Evolutionary conservation across 2,888 invertebrate species (phyloP).

Genomic region (Microplitis manilae): DNA sequence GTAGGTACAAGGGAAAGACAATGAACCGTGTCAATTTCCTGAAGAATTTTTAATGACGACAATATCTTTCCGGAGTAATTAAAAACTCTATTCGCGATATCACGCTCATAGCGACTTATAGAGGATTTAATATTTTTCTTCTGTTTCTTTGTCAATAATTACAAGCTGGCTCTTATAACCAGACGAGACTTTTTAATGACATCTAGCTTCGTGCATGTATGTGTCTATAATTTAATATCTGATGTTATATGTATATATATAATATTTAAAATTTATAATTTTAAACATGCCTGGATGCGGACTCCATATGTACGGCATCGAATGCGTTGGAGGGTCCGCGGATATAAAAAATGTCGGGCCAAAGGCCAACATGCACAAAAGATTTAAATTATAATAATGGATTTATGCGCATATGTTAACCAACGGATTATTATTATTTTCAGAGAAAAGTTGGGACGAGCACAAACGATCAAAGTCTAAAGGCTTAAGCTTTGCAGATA

Average conservation of each 20-base stretch:
- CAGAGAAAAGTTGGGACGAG: conserved; percentile 1
- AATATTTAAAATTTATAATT: conserved; percentile 50
- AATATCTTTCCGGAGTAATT: conserved; percentile 35
- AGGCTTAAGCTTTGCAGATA: neutral
- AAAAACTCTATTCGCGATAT: conserved; percentile 22
- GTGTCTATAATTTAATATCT: no score
- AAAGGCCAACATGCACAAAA: conserved; percentile 64
- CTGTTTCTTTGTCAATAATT: conserved; percentile 28
- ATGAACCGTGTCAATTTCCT: conserved; percentile 37
- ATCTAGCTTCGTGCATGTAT: no score
- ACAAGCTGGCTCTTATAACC: conserved; percentile 18
- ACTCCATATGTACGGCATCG: conserved; percentile 62
- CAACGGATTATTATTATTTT: conserved; percentile 55
- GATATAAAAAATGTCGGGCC: conserved; percentile 56
- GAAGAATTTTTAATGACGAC: conserved; percentile 39
- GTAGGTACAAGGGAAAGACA: conserved; percentile 10
- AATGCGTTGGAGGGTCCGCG: conserved; percentile 37
- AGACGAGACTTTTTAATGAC: conserved; percentile 56
- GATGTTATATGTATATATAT: no score
- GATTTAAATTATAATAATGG: conserved; percentile 68
- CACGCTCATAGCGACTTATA: neutral
- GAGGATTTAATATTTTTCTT: conserved; percentile 7
- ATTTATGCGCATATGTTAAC: conserved; percentile 72
- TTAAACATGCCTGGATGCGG: conserved; percentile 52
- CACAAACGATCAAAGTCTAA: conserved; percentile 25